Percentiles rank a stretch among this genome's conserved stretches.
These are phyloP conservation scores for Halesus radiatus DNA, from an alignment of 1,140 invertebrate genomes.

Conservation along the genomic window DNA sequence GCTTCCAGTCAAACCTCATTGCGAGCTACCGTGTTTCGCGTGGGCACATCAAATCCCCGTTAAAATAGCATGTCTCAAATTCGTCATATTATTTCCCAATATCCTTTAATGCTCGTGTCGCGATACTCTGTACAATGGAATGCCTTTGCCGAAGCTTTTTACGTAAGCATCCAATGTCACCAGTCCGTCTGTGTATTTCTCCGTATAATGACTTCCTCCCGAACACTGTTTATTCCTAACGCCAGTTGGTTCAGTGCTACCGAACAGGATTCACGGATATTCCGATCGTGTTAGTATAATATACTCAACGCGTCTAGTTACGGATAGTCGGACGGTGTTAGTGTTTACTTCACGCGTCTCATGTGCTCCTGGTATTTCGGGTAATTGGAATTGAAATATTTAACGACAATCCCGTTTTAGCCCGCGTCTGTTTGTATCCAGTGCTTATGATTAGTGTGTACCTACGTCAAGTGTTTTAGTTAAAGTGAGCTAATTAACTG, in stretches of 20 bases:
- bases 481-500: background rate
- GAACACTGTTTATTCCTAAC: conserved; percentile 1
- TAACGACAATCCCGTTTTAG: conserved; percentile 2
- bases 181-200: conserved; percentile 4
- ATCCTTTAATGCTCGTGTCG: too few relatives aligned
- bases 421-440: background rate
- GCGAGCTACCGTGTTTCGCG: too few relatives aligned
- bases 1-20: too few relatives aligned
- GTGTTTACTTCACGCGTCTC: background rate
- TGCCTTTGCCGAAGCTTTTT: conserved; percentile 8
- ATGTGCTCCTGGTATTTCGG: conserved; percentile 13
- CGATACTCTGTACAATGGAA: background rate
- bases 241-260: conserved; percentile 11
- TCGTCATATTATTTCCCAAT: too few relatives aligned
- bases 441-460: background rate
- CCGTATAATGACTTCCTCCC: conserved; percentile 29
- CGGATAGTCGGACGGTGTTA: too few relatives aligned
- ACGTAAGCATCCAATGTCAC: conserved; percentile 34
- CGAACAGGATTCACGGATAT: conserved; percentile 12
- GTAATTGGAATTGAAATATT: conserved; percentile 18
- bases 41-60: too few relatives aligned
- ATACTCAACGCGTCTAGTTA: background rate
- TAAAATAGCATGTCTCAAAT: too few relatives aligned
- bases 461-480: background rate
- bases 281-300: too few relatives aligned